Evolutionary conservation across 2,888 invertebrate genomes (phyloP).

Genomic region (Didymodactylos carnosus): DNA sequence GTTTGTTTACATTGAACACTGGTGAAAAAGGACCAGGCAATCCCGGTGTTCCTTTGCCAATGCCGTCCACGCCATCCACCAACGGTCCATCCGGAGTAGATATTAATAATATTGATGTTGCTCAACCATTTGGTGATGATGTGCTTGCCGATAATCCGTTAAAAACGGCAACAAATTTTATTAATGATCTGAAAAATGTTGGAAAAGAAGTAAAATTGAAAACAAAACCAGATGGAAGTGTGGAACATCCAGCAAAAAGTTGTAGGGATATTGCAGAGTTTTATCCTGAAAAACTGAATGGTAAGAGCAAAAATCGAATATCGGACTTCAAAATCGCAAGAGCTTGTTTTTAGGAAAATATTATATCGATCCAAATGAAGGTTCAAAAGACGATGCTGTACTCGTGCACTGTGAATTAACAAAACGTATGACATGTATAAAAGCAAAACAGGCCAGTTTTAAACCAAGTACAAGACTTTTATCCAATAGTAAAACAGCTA

Average conservation of each 20-base stretch:
- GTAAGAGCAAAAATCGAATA: too few relatives aligned
- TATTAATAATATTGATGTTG: not conserved
- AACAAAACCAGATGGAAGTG: not conserved
- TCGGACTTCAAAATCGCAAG: not conserved
- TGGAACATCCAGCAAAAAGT: not conserved
- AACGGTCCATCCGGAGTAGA: not conserved
- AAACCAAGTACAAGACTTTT: too few relatives aligned
- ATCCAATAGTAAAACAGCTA: too few relatives aligned
- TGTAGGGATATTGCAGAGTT: not conserved
- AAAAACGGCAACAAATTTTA: not conserved
- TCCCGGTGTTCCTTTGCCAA: too few relatives aligned
- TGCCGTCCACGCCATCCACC: too few relatives aligned
- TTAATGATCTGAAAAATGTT: not conserved
- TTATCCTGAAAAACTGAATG: not conserved
- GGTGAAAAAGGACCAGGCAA: too few relatives aligned
- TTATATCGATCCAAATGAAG: not conserved
- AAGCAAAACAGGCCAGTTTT: not conserved
- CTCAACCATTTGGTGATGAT: not conserved
- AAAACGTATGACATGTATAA: not conserved
- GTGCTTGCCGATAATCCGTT: not conserved
- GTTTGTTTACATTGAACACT: not conserved
- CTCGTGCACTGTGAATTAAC: not conserved
- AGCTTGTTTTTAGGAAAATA: not conserved
- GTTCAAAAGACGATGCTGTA: not conserved
- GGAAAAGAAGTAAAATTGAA: not conserved